phyloP scores from a whole-genome alignment of 2,797 vertebrate genomes.

The Allobates femoralis region DNA sequence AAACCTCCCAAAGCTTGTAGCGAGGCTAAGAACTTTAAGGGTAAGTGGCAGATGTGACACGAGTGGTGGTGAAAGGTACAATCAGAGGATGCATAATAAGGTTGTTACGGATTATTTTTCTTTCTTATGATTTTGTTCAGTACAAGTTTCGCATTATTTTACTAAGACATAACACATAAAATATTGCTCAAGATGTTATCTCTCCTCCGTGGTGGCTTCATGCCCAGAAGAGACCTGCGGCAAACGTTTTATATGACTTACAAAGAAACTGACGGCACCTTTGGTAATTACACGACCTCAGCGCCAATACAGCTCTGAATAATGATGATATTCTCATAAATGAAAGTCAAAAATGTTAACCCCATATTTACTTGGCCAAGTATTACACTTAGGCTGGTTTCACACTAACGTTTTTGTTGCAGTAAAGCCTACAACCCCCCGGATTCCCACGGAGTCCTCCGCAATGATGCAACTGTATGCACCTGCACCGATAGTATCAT shows the following conservation, averaged over 20 bases:
- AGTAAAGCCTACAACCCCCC: too few relatives aligned
- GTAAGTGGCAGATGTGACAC: background rate
- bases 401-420: too few relatives aligned
- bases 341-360: background rate
- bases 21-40: background rate
- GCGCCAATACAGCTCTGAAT: background rate
- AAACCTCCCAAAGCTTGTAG: background rate
- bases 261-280: background rate
- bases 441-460: too few relatives aligned
- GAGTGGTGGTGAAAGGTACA: background rate
- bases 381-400: too few relatives aligned
- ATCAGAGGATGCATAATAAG: background rate
- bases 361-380: too few relatives aligned
- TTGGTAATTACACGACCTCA: constrained; percentile 11
- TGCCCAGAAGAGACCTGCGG: background rate
- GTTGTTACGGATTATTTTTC: background rate
- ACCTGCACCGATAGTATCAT: too few relatives aligned
- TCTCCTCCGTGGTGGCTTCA: background rate
- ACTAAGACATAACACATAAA: background rate
- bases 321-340: background rate
- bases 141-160: background rate
- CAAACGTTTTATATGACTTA: background rate
- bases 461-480: too few relatives aligned
- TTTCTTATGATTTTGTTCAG: background rate
- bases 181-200: background rate